phyloP scores from a whole-genome alignment of 2,113 vertebrate species.

The Malurus cyaneus region DNA sequence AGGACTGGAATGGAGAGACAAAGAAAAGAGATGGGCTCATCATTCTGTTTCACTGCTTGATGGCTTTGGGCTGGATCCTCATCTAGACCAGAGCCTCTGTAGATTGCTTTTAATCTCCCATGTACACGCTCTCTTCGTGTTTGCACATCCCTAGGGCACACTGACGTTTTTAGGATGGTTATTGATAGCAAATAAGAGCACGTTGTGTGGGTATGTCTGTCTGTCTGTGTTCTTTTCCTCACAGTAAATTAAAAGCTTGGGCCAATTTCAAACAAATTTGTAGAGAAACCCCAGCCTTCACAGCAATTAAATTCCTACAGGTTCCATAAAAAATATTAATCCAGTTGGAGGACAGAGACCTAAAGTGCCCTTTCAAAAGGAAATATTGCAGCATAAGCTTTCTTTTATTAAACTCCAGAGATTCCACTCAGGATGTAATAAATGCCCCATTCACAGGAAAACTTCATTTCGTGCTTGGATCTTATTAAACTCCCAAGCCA shows the following conservation, averaged over 20 bases:
- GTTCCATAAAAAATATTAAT: constrained; percentile 41
- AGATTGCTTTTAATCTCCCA: background rate
- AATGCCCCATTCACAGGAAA: constrained; percentile 27
- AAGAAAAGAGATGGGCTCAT: background rate
- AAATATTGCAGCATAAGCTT: constrained; percentile 38
- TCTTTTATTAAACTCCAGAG: constrained; percentile 63
- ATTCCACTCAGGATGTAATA: constrained; percentile 43
- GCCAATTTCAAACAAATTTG: background rate
- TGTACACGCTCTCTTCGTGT: background rate
- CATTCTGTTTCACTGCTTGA: background rate
- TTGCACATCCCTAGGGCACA: background rate
- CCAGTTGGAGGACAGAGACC: constrained; percentile 12
- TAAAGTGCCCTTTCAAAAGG: constrained; percentile 50
- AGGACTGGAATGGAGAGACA: background rate
- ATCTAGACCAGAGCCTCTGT: background rate
- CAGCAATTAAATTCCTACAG: constrained; percentile 15
- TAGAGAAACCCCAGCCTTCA: background rate
- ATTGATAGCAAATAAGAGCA: background rate
- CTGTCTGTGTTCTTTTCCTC: background rate
- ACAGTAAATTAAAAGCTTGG: background rate
- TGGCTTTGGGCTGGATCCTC: background rate
- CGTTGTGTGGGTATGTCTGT: background rate
- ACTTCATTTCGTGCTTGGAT: constrained; percentile 37
- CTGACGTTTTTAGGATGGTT: background rate
- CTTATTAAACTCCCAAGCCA: constrained; percentile 56